These are phyloP conservation scores for Ptychoptera albimana DNA, from an alignment of 2,888 invertebrate genomes.

Conservation along the genomic window DNA sequence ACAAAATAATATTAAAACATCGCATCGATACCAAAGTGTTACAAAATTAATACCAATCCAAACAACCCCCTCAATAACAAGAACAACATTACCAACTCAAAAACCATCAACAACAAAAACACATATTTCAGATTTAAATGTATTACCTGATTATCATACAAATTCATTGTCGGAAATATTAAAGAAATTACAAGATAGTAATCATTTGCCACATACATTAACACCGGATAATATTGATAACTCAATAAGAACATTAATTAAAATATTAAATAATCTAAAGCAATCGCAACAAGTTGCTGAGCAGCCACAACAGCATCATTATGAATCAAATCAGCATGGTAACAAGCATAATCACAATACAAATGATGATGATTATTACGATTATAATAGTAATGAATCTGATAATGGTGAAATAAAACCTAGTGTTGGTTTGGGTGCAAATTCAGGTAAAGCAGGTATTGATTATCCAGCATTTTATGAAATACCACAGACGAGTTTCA, in stretches of 20 bases:
- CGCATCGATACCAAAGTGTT: constrained; percentile 9
- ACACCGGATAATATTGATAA: constrained; percentile 64
- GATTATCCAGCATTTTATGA: constrained; percentile 65
- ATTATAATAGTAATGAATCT: constrained; percentile 1
- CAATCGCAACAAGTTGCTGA: constrained; percentile 25
- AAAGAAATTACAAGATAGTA: constrained; percentile 55
- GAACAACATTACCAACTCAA: constrained; percentile 8
- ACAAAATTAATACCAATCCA: constrained; percentile 8
- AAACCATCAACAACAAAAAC: neutral
- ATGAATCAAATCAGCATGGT: constrained; percentile 19
- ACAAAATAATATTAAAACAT: constrained; percentile 1
- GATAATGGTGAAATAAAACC: constrained; percentile 1
- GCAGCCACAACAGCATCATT: constrained; percentile 23
- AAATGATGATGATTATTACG: constrained; percentile 8
- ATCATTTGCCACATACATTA: constrained; percentile 58
- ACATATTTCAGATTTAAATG: no score
- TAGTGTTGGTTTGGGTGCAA: constrained; percentile 34
- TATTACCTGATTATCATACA: constrained; percentile 24
- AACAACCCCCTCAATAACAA: constrained; percentile 5
- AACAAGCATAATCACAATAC: constrained; percentile 17
- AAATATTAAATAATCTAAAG: constrained; percentile 55
- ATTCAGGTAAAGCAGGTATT: constrained; percentile 41
- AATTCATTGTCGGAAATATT: constrained; percentile 41
- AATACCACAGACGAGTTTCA: constrained; percentile 63
- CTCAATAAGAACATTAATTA: constrained; percentile 59